Conservation (phyloP, 2,113 vertebrate genomes). For the Clarias gariepinus region DNA sequence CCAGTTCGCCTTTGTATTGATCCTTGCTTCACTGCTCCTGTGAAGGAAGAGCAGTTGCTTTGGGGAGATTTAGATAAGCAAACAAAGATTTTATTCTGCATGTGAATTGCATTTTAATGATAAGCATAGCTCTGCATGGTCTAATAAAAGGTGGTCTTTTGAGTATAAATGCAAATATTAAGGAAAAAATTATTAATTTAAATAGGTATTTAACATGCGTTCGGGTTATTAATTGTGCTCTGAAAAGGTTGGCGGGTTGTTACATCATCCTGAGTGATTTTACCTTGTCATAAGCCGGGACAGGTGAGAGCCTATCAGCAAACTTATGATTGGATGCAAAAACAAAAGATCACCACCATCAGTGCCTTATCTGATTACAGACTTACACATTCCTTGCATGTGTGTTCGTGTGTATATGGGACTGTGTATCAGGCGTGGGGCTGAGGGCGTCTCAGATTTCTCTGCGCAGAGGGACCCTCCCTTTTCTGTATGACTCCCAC, state of each 20-base stretch:
- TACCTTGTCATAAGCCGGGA: constrained; percentile 3
- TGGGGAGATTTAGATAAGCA: constrained; percentile 73
- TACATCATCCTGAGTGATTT: constrained; percentile 17
- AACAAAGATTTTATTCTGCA: constrained; percentile 62
- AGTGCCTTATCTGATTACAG: constrained; percentile 38
- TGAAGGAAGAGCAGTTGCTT: constrained; percentile 74
- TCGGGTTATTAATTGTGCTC: neutral
- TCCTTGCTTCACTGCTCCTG: constrained; percentile 72
- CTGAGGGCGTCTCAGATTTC: constrained; percentile 51
- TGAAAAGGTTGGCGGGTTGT: neutral
- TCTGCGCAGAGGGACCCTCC: constrained; percentile 62
- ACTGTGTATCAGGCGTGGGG: constrained; percentile 45
- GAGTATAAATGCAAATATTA: neutral
- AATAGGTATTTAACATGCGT: neutral
- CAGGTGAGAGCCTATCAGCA: constrained; percentile 3
- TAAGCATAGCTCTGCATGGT: constrained; percentile 48
- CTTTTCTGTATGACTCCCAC: constrained; percentile 71
- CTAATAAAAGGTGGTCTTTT: neutral
- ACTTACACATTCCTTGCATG: constrained; percentile 34
- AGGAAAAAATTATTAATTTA: neutral
- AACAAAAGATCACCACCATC: constrained; percentile 27
- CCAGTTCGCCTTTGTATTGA: constrained; percentile 76
- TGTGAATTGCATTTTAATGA: constrained; percentile 60
- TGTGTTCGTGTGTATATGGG: constrained; percentile 13
- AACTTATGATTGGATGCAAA: constrained; percentile 32